Evolutionary conservation across 2,888 invertebrate genomes (phyloP).

Genomic region (Lepidocyrtoides sp.): DNA sequence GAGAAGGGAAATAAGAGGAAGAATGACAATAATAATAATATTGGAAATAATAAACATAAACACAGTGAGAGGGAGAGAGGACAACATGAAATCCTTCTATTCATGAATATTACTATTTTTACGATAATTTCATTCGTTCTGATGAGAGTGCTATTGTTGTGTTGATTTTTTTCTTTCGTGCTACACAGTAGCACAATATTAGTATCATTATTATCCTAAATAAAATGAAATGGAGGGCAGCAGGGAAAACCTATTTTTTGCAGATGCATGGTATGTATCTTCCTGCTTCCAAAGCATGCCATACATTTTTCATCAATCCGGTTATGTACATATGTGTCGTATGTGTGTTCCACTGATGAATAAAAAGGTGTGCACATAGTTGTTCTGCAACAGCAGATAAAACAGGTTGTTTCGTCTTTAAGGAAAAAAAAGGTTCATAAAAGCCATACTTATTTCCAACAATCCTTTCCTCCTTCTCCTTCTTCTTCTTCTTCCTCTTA

Average conservation of each 20-base stretch:
- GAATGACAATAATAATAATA: neutral
- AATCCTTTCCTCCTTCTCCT: no score
- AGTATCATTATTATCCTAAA: neutral
- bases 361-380: slow-evolving; percentile 16
- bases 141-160: slow-evolving; percentile 50
- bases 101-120: slow-evolving; percentile 68
- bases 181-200: neutral
- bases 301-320: neutral
- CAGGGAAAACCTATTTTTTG: slow-evolving; percentile 7
- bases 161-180: slow-evolving; percentile 7
- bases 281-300: neutral
- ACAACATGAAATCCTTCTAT: slow-evolving; percentile 49
- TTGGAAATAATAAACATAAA: no score
- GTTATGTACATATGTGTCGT: neutral
- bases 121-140: slow-evolving; percentile 65
- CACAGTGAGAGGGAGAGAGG: neutral
- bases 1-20: slow-evolving; percentile 1
- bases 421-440: neutral
- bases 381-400: neutral
- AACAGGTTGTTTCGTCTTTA: slow-evolving; percentile 16
- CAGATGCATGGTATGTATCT: neutral
- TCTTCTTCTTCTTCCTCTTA: neutral
- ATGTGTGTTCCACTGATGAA: slow-evolving; percentile 2
- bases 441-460: slow-evolving; percentile 14
- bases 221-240: slow-evolving; percentile 47